A percentile compares a stretch with the other conserved stretches of the same genome.
Evolutionary conservation across 2,797 vertebrate genomes (phyloP).

Genomic region (Pantherophis vulpinus): DNA sequence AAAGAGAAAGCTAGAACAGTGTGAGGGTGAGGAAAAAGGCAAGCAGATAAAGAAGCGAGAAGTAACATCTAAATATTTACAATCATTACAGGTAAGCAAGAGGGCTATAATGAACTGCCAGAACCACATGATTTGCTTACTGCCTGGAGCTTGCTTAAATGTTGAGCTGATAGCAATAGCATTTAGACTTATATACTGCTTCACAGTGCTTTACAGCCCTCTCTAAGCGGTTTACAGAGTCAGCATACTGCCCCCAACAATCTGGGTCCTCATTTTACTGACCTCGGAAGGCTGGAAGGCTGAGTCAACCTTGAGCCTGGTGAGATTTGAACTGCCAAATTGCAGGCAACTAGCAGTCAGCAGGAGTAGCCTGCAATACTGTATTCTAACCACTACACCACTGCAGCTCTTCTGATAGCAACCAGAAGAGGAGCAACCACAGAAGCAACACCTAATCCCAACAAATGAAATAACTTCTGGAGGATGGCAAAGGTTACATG

Average conservation of each 20-base stretch:
- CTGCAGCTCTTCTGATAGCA: not conserved
- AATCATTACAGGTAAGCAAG: not conserved
- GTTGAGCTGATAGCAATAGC: not conserved
- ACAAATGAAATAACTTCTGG: not conserved
- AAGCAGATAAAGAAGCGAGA: not conserved
- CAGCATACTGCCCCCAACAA: no score
- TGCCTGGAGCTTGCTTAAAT: not conserved
- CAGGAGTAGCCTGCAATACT: no score
- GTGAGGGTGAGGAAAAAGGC: not conserved
- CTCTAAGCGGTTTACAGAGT: no score
- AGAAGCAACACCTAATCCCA: not conserved
- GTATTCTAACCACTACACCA: no score
- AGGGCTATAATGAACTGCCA: not conserved
- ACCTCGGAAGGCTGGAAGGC: no score
- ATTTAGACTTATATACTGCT: no score
- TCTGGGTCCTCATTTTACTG: no score
- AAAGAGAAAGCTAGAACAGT: not conserved
- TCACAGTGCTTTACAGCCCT: no score
- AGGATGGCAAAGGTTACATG: not conserved
- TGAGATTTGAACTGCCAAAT: not conserved
- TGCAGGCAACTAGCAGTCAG: no score
- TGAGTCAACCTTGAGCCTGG: not conserved
- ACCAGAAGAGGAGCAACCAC: not conserved
- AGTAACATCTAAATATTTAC: not conserved
- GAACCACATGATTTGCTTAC: not conserved